Conservation (phyloP, 2,888 invertebrate species). For the Flexamia atlantica region DNA sequence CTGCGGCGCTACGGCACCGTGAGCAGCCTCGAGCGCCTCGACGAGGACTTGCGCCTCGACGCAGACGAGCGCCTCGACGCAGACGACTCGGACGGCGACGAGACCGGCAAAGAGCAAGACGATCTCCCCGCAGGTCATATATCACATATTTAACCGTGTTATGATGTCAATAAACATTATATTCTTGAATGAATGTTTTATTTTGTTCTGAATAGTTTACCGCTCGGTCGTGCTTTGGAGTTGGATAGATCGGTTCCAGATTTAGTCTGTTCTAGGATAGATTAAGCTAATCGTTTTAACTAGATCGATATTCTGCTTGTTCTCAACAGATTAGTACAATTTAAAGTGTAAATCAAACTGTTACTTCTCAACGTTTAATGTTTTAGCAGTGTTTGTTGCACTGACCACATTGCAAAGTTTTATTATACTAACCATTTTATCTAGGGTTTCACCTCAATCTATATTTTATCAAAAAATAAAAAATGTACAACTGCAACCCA, state of each 20-base stretch:
- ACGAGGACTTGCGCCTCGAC: conserved; percentile 72
- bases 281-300: no score
- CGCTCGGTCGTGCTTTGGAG: background rate
- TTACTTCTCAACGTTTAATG: no score
- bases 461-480: no score
- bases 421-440: no score
- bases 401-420: no score
- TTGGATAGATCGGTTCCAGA: background rate
- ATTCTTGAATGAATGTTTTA: conserved; percentile 51
- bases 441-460: no score
- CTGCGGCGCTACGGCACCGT: conserved; percentile 75
- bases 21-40: conserved; percentile 74
- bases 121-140: conserved; percentile 68
- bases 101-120: conserved; percentile 66
- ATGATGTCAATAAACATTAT: conserved; percentile 38
- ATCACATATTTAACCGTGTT: conserved; percentile 46
- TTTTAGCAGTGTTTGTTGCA: no score
- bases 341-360: no score
- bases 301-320: no score
- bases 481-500: no score
- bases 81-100: conserved; percentile 70
- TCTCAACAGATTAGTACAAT: no score
- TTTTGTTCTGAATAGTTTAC: conserved; percentile 3
- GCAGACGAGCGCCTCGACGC: conserved; percentile 71
- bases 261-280: no score